Percentiles rank a stretch among this genome's conserved stretches.
Conservation (phyloP, 2,888 invertebrate species). For the Platycheirus rosarum region DNA sequence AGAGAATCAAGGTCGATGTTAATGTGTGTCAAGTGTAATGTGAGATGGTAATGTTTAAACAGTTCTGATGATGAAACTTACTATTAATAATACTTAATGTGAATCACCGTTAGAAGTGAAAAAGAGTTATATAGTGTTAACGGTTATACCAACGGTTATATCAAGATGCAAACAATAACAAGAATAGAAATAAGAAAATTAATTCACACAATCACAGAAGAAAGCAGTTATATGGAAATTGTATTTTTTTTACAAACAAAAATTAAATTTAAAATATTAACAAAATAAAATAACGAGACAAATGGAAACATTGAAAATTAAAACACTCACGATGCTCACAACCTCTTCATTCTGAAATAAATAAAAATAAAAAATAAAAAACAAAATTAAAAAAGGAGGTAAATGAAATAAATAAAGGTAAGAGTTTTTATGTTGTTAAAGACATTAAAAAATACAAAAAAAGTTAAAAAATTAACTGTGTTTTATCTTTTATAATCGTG, state of each 20-base stretch:
- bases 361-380: conserved; percentile 78
- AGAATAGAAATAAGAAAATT: conserved; percentile 11
- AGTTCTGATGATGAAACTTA: conserved; percentile 2
- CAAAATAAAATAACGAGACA: conserved; percentile 25
- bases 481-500: too few species aligned
- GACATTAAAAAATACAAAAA: not conserved
- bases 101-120: conserved; percentile 5
- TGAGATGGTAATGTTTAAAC: conserved; percentile 21
- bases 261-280: not conserved
- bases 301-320: conserved; percentile 52
- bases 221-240: conserved; percentile 6
- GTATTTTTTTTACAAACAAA: conserved; percentile 3
- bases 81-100: conserved; percentile 1
- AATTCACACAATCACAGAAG: conserved; percentile 35
- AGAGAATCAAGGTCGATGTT: conserved; percentile 58
- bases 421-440: not conserved
- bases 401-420: conserved; percentile 43
- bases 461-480: not conserved
- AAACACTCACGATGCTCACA: conserved; percentile 82
- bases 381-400: conserved; percentile 76
- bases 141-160: not conserved
- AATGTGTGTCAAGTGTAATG: conserved; percentile 55
- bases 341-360: conserved; percentile 82
- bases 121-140: conserved; percentile 8
- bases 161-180: conserved; percentile 38